Evolutionary conservation across 1,140 invertebrate genomes (phyloP).

Genomic region (Drosophila sulfurigaster): DNA sequence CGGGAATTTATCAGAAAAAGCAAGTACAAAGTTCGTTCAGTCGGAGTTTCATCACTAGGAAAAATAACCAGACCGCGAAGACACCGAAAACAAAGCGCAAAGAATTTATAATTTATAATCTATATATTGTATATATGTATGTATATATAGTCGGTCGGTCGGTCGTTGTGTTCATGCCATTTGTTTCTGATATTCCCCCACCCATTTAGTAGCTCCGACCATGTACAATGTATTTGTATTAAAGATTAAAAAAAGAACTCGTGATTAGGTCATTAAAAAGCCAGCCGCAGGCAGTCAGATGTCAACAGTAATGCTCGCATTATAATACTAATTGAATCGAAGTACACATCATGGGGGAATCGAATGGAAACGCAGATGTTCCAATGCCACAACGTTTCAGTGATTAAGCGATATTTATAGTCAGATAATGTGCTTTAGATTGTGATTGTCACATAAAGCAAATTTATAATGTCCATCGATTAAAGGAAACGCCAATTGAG

Average conservation of each 20-base stretch:
- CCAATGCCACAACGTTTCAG: constrained; percentile 18
- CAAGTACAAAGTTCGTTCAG: constrained; percentile 16
- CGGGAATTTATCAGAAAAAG: too few relatives aligned
- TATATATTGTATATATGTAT: constrained; percentile 15
- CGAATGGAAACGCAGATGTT: constrained; percentile 1
- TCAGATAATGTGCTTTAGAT: neutral
- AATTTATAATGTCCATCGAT: neutral
- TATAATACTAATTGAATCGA: constrained; percentile 15
- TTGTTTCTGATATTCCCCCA: constrained; percentile 19
- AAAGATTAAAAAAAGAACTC: constrained; percentile 21
- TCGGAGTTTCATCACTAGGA: constrained; percentile 11
- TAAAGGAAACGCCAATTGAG: neutral
- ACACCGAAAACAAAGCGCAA: constrained; percentile 13
- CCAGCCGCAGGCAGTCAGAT: neutral
- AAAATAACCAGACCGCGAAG: constrained; percentile 1
- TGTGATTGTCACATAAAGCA: neutral
- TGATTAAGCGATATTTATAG: constrained; percentile 1
- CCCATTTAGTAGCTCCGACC: too few relatives aligned
- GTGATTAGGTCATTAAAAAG: constrained; percentile 17
- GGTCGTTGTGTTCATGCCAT: neutral
- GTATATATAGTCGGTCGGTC: too few relatives aligned
- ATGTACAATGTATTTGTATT: constrained; percentile 1
- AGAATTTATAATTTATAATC: constrained; percentile 17
- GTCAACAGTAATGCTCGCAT: constrained; percentile 2
- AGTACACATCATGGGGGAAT: neutral